phyloP scores from a whole-genome alignment of 2,797 vertebrate species.

The Scolopax bukidnonensis region DNA sequence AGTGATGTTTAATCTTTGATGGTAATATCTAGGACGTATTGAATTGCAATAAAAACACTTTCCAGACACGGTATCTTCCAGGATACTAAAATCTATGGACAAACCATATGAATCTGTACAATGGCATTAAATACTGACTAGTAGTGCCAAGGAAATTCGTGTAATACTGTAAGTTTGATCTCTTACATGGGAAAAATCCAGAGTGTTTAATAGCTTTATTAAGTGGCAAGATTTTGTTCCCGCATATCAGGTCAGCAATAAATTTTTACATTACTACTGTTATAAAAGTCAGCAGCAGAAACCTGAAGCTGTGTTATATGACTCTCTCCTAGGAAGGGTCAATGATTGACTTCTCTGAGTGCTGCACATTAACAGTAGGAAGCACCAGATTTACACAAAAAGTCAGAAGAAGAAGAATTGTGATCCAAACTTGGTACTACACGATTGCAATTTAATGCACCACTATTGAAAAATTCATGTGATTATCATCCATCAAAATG shows the following conservation, averaged over 20 bases:
- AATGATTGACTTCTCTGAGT: slow-evolving; percentile 41
- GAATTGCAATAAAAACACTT: slow-evolving; percentile 45
- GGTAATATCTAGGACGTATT: slow-evolving; percentile 2
- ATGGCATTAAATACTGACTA: neutral
- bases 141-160: slow-evolving; percentile 16
- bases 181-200: slow-evolving; percentile 69
- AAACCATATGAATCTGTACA: slow-evolving; percentile 42
- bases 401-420: neutral
- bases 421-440: neutral
- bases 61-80: slow-evolving; percentile 38
- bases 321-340: slow-evolving; percentile 63
- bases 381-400: neutral
- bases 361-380: neutral
- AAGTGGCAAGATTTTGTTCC: slow-evolving; percentile 72
- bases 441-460: neutral
- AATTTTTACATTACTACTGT: slow-evolving; percentile 73
- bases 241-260: slow-evolving; percentile 65
- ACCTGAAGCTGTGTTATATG: slow-evolving; percentile 56
- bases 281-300: slow-evolving; percentile 72
- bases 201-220: slow-evolving; percentile 73
- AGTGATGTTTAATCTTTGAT: slow-evolving; percentile 48
- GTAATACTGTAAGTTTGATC: slow-evolving; percentile 75
- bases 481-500: neutral
- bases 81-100: slow-evolving; percentile 37
- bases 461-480: neutral